Percentiles rank a stretch among this genome's conserved stretches.
These are phyloP conservation scores for Pogonus chalceus DNA, from an alignment of 1,140 invertebrate genomes.

Conservation along the genomic window DNA sequence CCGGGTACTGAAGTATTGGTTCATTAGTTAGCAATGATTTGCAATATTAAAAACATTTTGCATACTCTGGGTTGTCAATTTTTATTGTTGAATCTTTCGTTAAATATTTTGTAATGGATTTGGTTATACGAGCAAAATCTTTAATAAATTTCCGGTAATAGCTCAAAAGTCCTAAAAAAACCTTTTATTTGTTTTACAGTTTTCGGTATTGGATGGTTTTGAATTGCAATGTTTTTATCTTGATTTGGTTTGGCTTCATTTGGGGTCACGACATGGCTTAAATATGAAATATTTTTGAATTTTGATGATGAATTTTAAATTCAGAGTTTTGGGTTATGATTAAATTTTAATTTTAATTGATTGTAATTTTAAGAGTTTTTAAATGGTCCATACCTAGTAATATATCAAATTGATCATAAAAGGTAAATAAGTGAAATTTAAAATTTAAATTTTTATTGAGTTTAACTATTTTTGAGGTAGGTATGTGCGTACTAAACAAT, in stretches of 20 bases:
- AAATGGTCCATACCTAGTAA: no score
- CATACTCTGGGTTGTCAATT: not conserved
- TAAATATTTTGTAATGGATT: not conserved
- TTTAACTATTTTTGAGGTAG: no score
- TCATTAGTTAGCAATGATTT: not conserved
- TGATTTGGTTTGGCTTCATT: not conserved
- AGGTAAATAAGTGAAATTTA: no score
- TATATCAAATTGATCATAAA: no score
- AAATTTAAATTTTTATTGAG: no score
- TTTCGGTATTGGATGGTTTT: not conserved
- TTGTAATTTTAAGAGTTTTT: no score
- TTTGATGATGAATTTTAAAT: not conserved
- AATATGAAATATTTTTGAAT: not conserved
- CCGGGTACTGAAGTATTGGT: slow-evolving; percentile 24
- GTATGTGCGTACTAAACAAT: no score
- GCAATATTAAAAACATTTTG: not conserved
- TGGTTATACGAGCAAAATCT: not conserved
- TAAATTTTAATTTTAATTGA: no score
- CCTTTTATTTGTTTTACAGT: not conserved
- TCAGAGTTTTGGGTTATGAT: not conserved
- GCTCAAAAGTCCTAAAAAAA: no score
- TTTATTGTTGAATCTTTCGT: not conserved
- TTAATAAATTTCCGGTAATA: not conserved
- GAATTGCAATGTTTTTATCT: not conserved
- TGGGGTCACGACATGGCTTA: not conserved